phyloP scores from a whole-genome alignment of 2,113 vertebrate species.

The Leptocoma aspasia region DNA sequence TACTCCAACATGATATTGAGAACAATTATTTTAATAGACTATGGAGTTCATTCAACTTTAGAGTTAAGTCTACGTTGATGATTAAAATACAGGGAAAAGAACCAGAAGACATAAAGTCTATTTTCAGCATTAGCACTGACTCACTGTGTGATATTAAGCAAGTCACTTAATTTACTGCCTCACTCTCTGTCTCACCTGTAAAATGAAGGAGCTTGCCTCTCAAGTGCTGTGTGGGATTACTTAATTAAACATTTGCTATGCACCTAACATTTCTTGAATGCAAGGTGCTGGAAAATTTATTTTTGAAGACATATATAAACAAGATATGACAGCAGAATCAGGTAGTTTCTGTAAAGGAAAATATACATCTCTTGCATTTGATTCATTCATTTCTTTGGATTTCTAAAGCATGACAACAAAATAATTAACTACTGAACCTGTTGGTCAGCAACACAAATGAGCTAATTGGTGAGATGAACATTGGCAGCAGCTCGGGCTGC shows the following conservation, averaged over 20 bases:
- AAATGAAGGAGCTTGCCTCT: constrained; percentile 23
- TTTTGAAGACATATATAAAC: not conserved
- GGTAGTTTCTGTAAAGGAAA: not conserved
- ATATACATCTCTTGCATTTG: not conserved
- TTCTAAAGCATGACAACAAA: not conserved
- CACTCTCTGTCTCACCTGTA: constrained; percentile 21
- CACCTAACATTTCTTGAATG: not conserved
- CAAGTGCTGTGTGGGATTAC: constrained; percentile 5
- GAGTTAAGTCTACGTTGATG: not conserved
- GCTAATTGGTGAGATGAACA: not conserved
- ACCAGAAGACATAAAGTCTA: constrained; percentile 1
- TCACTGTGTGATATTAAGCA: constrained; percentile 40
- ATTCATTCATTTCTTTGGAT: not conserved
- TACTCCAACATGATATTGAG: not conserved
- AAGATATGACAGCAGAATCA: not conserved
- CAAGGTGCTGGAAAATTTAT: not conserved
- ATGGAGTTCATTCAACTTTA: not conserved
- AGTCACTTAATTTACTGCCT: constrained; percentile 26
- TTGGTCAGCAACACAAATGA: not conserved
- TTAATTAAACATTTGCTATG: constrained; percentile 27
- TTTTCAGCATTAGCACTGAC: constrained; percentile 39
- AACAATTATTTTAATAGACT: not conserved
- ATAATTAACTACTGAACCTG: not conserved
- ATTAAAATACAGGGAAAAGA: constrained; percentile 18
- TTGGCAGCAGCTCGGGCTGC: not conserved